Evolutionary conservation across 1,140 invertebrate species (phyloP), one percentile per base, ranked within the genome.

Genomic region (Limonius californicus): DNA sequence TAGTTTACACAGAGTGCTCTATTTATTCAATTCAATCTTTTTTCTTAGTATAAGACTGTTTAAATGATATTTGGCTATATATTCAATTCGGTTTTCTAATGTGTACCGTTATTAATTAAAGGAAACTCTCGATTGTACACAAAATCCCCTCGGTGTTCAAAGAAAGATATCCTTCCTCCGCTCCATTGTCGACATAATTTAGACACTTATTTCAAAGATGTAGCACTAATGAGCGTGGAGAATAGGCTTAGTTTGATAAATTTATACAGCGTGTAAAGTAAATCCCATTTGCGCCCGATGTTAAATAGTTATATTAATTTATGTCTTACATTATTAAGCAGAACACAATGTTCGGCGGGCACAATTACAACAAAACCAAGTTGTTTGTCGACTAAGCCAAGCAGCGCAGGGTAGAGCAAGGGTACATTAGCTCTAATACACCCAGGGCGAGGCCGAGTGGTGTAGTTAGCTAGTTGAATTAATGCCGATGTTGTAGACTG

Each of bases 281-380:
- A 69, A 71, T 69, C 68, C 68, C 64, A 64, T 66, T 61, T 57
- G 64, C 55, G 50, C 54, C 39, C 45, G 61, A 66, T 65, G 64
- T 65, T 67, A 70, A 71, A 70, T 69, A 72, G 71, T 72, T 70
- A 68, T 73, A 73, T 73, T 72, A 73, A 73, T 73, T 73, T 72
- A 70, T 72, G 70, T 72, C 66, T 70, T 68, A 68, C 66, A 67
- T 66, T 73, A 73, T 72, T 73, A 73, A 70, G 72, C 64, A 67
- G 67, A 69, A 70, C 68, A 68, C 63, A 47, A 65, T 70, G 67
- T 70, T 70, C 62, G 69, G 64, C 61, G 70, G 69, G 64, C 61
- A 69, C 72, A 73, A 72, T 73, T 72, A 72, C 70, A 70, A 73
- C 69, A 66, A 72, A 69, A 72, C 65, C 69, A 67, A 69, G 65